A percentile compares a stretch with the other conserved stretches of the same genome.
Conservation (phyloP, 2,888 invertebrate genomes). For the Galeruca laticollis region DNA sequence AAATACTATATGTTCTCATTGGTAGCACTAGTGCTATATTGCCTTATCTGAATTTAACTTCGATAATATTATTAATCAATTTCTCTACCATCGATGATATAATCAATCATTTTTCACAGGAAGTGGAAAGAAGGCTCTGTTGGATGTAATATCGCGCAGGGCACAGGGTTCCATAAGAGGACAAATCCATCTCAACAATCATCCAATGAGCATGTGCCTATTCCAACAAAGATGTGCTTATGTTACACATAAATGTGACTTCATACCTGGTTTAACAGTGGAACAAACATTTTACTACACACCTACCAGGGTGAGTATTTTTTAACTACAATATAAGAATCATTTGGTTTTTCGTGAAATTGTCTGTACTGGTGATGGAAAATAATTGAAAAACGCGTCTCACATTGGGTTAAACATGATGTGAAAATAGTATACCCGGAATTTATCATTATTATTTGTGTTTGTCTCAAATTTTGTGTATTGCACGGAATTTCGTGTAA, state of each 20-base stretch:
- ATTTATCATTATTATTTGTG: no score
- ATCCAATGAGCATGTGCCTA: constrained; percentile 82
- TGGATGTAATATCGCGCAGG: constrained; percentile 90
- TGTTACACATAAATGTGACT: constrained; percentile 87
- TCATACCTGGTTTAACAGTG: constrained; percentile 88
- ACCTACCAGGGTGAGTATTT: constrained; percentile 76
- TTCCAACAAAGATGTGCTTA: constrained; percentile 91
- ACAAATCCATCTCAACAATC: constrained; percentile 89
- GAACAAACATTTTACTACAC: constrained; percentile 87
- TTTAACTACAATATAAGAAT: not conserved
- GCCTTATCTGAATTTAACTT: no score
- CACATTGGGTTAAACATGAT: no score
- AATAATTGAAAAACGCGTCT: no score
- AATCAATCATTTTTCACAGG: constrained; percentile 68
- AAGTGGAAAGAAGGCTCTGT: constrained; percentile 92
- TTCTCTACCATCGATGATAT: not conserved
- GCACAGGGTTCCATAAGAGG: constrained; percentile 87
- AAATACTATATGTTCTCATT: no score
- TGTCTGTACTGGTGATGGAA: no score
- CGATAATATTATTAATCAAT: no score
- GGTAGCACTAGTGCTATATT: no score
- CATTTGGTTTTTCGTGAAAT: not conserved
- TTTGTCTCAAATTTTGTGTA: no score
- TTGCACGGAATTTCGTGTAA: no score
- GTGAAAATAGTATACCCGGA: no score